Base-by-base conservation (phyloP, 2,888 invertebrate genomes). In the Aromia moschata region DNA sequence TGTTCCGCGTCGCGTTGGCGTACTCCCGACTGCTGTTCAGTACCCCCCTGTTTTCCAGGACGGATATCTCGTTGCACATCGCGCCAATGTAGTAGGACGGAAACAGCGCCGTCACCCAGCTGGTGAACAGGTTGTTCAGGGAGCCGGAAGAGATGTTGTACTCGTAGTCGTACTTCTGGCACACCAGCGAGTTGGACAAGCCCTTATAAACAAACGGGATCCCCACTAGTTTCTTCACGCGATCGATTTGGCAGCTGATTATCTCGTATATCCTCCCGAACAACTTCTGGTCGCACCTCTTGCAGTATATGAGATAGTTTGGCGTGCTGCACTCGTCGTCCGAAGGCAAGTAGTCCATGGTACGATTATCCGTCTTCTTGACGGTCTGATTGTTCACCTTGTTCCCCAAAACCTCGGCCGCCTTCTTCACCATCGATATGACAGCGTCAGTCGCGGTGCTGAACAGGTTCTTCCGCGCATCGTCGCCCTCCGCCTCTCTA, bases 391-490 rank as follows among this genome's bases (percentile, higher is more conserved):
- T 87, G 44, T 64, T 43, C 9, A 88, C 86, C 75, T 83, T 83
- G 60, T 92, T 92, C 1, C 89, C 92, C 68, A 95, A 83, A 31
- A 90, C 93, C 81, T 92, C 90, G 4, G 94, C 93, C 0, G 94
- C 96, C 80, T 94, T 94, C 77, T 94, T 94, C 54, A 96, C 93
- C 67, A 97, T 93, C 43, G 92, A 93, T 77, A 96, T 87, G 38
- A 96, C 96, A 0, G 93, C 96, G 77, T 96, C 95, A 69, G 92
- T 88, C 1, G 94, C 95, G 9, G 92, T 92, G 58, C 92, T 93
- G 72, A 96, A 91, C 15, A 94, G 81, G 77, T 92, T 92, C 69
- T 88, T 87, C 16, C 85, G 81, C 30, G 45, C 10, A 45, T 53
- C 40, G 11, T 56, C 37, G 18, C 47, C 38, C n/a, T 51, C 51